Evolutionary conservation across 2,888 invertebrate genomes (phyloP), one percentile per base, ranked within the genome.

Genomic region (Labia minor): DNA sequence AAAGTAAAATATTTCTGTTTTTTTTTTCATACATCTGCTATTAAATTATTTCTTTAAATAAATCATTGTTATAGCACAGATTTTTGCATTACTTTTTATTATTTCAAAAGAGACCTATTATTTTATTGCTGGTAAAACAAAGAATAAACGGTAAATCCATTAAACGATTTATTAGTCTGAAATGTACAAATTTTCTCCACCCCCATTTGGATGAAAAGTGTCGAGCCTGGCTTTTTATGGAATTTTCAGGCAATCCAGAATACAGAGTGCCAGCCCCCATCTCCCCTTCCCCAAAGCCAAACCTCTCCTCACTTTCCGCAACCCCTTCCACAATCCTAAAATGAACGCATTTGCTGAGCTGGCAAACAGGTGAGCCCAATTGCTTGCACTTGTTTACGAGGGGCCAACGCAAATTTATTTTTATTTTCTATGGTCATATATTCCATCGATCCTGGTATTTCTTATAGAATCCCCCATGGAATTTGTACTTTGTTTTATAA

Each of bases 381-480:
- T 49, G 49, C 49, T 16, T 16, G 49, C 49, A 49, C 49, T 49
- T 49, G 49, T 49, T 49, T 49, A 49, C 49, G 49, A 49, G 49
- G 49, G 49, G 49, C 49, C 49, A 49, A 49, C 49, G 49, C 49
- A 49, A 49, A 49, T 49, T 49, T 49, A 49, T 49, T 49, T 49
- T 49, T 49, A 49, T 49, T 49, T 49, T 49, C 49, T 8, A 49
- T 49, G 49, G 16, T 49, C 49, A 49, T 49, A 49, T n/a, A 49
- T 49, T 49, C n/a, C 16, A 49, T 49, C 49, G 49, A 49, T 49
- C n/a, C 4, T 4, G 49, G 2, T 14, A 49, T 49, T 49, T 14
- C 49, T 49, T 49, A 2, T 16, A 16, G 49, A 49, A 10, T 10
- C 14, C 26, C 14, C 49, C 16, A 49, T 14, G 8, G 49, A 16